Conservation (phyloP, 2,797 vertebrate genomes). For the Sebastes diploproa region DNA sequence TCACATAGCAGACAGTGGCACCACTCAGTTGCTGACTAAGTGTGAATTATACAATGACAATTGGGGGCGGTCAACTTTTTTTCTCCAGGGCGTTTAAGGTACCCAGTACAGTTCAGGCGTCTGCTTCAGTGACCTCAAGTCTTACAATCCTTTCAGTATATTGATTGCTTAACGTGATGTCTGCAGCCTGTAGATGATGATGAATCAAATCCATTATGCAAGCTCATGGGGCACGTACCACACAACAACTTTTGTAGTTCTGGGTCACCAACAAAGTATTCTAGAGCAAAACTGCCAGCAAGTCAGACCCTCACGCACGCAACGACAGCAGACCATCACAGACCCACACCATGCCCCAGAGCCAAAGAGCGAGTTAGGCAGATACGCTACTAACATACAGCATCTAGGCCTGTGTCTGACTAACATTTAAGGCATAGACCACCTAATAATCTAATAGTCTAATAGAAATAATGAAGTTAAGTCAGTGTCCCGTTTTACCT, state of each 20-base stretch:
- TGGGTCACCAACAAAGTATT: not conserved
- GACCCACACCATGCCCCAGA: not conserved
- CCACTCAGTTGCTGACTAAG: conserved; percentile 52
- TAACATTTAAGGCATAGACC: not conserved
- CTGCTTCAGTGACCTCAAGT: not conserved
- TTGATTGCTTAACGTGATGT: not conserved
- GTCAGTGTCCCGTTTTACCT: no score
- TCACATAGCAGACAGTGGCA: conserved; percentile 24
- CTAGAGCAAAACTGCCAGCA: not conserved
- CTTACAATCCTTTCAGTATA: not conserved
- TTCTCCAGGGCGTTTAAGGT: not conserved
- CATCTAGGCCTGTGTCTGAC: not conserved
- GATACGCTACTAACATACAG: not conserved
- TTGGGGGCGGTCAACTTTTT: not conserved
- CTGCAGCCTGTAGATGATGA: not conserved
- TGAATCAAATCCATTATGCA: no score
- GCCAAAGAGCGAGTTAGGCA: not conserved
- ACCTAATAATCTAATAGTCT: not conserved
- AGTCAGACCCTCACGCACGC: not conserved
- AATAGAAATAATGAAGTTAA: no score
- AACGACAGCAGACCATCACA: not conserved
- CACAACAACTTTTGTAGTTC: not conserved
- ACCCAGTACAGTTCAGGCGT: not conserved
- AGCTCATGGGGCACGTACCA: not conserved
- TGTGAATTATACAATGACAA: not conserved